A percentile compares a stretch with the other conserved stretches of the same genome.
Evolutionary conservation across 1,140 invertebrate species (phyloP).

Genomic region (Trichoplusia ni): DNA sequence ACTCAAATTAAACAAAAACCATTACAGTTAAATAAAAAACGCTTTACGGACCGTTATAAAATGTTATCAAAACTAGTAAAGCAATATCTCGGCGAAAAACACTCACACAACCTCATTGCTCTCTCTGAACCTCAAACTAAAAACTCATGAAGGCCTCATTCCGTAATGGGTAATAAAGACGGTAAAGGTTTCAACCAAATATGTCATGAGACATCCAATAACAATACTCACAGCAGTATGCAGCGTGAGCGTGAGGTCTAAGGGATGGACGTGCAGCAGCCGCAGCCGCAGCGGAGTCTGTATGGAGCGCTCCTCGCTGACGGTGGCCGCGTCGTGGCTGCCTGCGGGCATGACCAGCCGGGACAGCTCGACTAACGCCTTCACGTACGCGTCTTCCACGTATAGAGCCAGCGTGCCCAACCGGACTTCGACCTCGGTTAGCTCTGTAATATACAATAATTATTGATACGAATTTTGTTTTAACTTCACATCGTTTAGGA

Average conservation of each 20-base stretch:
- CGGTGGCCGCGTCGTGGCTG: background rate
- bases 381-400: slow-evolving; percentile 65
- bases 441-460: slow-evolving; percentile 38
- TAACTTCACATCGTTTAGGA: no score
- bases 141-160: no score
- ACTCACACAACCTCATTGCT: no score
- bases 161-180: no score
- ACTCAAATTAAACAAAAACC: no score
- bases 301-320: slow-evolving; percentile 43
- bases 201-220: background rate
- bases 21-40: no score
- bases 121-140: no score
- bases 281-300: slow-evolving; percentile 50
- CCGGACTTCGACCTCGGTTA: slow-evolving; percentile 52
- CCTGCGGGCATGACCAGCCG: slow-evolving; percentile 31
- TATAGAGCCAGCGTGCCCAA: slow-evolving; percentile 62
- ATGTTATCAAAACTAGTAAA: no score
- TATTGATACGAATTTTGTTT: no score
- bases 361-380: slow-evolving; percentile 43
- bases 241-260: slow-evolving; percentile 63
- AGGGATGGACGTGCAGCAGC: slow-evolving; percentile 47
- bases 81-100: no score
- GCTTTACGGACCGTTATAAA: no score
- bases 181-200: no score
- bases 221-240: slow-evolving; percentile 61